Base-by-base conservation (phyloP, 1,140 invertebrate genomes). In the Aphelinus certus region DNA sequence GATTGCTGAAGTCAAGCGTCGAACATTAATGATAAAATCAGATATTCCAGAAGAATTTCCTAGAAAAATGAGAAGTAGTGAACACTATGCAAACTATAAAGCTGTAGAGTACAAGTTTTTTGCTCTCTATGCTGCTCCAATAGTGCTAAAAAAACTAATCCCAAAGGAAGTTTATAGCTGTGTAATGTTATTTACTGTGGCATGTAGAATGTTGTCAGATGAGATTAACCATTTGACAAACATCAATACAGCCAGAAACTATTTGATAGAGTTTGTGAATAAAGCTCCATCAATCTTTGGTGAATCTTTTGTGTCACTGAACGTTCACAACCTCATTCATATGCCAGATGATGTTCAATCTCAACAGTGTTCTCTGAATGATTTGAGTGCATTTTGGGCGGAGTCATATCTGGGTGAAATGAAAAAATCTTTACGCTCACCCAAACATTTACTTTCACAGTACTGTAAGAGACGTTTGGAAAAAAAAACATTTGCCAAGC, bases 21-120 rank as follows among this genome's bases (percentile, higher is more conserved):
- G 43, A 60, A n/a, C n/a, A n/a, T n/a, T n/a, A n/a, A n/a, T n/a
- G n/a, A n/a, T n/a, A n/a, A n/a, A n/a, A n/a, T n/a, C 26, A 42
- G 43, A 62, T 47, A 62, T 62, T 47, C 61, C 61, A 47, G 7
- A 62, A 62, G 61, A 62, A 62, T 62, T 62, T 2, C 45, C 61
- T 2, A 62, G 61, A n/a, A 62, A 46, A 47, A 62, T 62, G 45
- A 62, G 45, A 47, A 1, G 2, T 7, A 9, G 43, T 47, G 26
- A 46, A 4, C 43, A 62, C 1, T 62, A 47, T 62, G 45, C 43
- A 1, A 62, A 62, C 5, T 62, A 47, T 6, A 62, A 62, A 46
- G 61, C 61, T n/a, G 61, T 47, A 3, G 61, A 62, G n/a, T 47
- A 47, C 45, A 62, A 47, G 7, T 62, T 62, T 62, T 60, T 60